Evolutionary conservation across 2,797 vertebrate species (phyloP).

Genomic region (Darevskia nairensis): DNA sequence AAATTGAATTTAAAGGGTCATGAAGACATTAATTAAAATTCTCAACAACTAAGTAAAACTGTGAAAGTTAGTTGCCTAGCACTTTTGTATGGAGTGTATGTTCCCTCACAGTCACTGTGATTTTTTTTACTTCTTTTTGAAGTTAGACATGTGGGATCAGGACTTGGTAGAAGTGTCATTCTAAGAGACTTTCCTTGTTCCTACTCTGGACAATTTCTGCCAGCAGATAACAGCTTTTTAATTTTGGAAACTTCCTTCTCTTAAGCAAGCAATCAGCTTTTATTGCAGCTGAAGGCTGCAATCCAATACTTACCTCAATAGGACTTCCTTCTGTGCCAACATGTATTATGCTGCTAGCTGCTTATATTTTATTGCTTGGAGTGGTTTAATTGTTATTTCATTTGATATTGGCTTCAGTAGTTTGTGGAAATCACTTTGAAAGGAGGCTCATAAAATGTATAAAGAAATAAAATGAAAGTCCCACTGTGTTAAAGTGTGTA

Average conservation of each 20-base stretch:
- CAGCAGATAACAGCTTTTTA: neutral
- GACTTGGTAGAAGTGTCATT: neutral
- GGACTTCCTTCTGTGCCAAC: neutral
- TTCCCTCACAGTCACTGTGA: neutral
- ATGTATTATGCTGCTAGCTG: neutral
- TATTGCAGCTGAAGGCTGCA: neutral
- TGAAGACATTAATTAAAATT: neutral
- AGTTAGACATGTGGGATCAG: neutral
- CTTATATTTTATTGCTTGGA: neutral
- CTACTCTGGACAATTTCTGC: neutral
- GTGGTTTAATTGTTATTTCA: neutral
- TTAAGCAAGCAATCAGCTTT: neutral
- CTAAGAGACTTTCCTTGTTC: neutral
- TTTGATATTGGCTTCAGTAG: neutral
- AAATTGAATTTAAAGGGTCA: neutral
- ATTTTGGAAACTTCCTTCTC: neutral
- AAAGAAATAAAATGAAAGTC: slow-evolving; percentile 1
- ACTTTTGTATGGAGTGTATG: neutral
- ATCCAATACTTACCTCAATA: neutral
- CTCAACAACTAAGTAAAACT: neutral
- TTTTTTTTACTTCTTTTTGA: neutral
- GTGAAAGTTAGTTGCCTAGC: neutral
- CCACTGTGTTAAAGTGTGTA: neutral
- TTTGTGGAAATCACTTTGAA: neutral
- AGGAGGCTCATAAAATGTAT: neutral